These are phyloP conservation scores for Thereva nobilitata DNA, from an alignment of 2,888 invertebrate species.

Conservation along the genomic window DNA sequence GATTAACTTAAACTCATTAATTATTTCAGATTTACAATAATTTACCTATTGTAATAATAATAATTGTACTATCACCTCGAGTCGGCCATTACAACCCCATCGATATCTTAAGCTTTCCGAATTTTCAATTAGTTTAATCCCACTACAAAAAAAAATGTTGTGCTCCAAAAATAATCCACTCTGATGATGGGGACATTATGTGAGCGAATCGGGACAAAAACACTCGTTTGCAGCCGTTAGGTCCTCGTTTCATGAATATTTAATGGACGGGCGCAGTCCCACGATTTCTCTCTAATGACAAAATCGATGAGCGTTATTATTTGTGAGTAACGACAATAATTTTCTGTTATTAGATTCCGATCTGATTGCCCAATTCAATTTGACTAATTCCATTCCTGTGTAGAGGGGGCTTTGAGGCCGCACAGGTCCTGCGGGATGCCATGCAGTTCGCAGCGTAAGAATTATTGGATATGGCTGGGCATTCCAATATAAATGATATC, in stretches of 20 bases:
- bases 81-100: no score
- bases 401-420: no score
- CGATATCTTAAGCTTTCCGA: no score
- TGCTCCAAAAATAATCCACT: no score
- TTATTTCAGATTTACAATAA: no score
- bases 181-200: no score
- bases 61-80: no score
- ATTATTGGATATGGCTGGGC: constrained; percentile 9
- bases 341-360: constrained; percentile 31
- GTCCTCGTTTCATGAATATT: constrained; percentile 18
- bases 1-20: no score
- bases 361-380: constrained; percentile 30
- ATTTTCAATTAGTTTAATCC: no score
- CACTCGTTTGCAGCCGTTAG: background rate
- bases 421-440: no score
- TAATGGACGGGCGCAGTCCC: constrained; percentile 3
- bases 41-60: no score
- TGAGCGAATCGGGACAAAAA: background rate
- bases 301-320: constrained; percentile 28
- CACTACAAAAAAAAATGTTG: no score
- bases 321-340: constrained; percentile 26
- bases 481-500: constrained; percentile 12
- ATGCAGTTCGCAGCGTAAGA: background rate
- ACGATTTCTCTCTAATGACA: constrained; percentile 13
- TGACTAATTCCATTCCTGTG: constrained; percentile 20